Conservation (phyloP, 2,888 invertebrate species). For the Aporophyla lueneburgensis region DNA sequence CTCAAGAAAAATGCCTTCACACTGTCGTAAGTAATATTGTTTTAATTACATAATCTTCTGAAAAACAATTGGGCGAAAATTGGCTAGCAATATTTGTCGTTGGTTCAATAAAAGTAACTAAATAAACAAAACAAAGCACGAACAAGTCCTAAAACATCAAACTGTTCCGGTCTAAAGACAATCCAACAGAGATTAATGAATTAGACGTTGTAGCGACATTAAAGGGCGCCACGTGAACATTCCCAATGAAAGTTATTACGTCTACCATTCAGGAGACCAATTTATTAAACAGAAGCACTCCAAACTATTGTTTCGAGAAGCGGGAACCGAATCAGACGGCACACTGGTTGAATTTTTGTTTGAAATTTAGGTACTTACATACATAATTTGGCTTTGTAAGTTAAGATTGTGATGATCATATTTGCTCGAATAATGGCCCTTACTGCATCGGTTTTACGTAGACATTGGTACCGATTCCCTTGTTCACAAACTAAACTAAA, state of each 20-base stretch:
- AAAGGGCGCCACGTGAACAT: conserved; percentile 69
- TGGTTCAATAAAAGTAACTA: not conserved
- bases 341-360: conserved; percentile 50
- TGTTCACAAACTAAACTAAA: too few species aligned
- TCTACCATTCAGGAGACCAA: conserved; percentile 71
- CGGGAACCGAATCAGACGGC: conserved; percentile 56
- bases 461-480: too few species aligned
- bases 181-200: conserved; percentile 70
- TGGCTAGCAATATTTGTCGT: not conserved
- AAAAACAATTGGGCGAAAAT: not conserved
- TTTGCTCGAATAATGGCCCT: too few species aligned
- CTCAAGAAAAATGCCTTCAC: too few species aligned
- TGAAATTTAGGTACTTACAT: not conserved
- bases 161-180: conserved; percentile 27
- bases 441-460: too few species aligned
- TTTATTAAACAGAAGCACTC: conserved; percentile 77
- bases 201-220: conserved; percentile 70
- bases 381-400: not conserved
- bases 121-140: not conserved
- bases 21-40: not conserved
- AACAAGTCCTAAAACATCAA: not conserved
- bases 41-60: not conserved
- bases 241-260: conserved; percentile 75
- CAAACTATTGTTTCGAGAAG: conserved; percentile 72
- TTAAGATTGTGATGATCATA: not conserved